Conservation (phyloP, 2,113 vertebrate species). For the Tetrax tetrax region DNA sequence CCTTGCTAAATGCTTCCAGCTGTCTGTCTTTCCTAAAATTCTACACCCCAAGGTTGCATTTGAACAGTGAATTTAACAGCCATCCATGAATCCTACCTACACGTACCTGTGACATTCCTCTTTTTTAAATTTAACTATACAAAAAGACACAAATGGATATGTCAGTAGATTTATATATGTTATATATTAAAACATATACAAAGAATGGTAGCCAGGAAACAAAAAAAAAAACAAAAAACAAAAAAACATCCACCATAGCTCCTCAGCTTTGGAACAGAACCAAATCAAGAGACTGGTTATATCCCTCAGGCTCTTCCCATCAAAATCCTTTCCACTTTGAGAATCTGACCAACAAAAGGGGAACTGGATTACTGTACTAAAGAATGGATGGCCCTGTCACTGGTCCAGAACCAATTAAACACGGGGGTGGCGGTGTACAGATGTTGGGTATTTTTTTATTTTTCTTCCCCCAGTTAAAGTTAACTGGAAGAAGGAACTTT, state of each 20-base stretch:
- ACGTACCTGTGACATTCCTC: background rate
- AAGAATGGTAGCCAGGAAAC: background rate
- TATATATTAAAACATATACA: background rate
- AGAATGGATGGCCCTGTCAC: background rate
- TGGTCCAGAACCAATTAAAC: background rate
- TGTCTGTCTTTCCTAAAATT: background rate
- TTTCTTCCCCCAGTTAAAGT: background rate
- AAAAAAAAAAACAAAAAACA: background rate
- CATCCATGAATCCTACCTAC: background rate
- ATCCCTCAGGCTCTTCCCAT: background rate
- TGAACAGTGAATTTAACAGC: background rate
- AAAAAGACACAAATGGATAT: background rate
- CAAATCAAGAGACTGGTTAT: background rate
- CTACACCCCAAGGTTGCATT: background rate
- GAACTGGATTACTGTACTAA: background rate
- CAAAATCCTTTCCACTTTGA: background rate
- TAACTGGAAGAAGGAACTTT: slow-evolving; percentile 4
- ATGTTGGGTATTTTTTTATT: background rate
- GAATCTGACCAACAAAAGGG: background rate
- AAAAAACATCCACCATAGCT: background rate
- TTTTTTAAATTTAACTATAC: background rate
- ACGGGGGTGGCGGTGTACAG: rapidly evolving
- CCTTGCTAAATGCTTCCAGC: background rate
- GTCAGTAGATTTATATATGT: rapidly evolving
- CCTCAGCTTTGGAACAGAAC: background rate